Evolutionary conservation across 2,113 vertebrate species (phyloP).

Genomic region (Channa maculata): DNA sequence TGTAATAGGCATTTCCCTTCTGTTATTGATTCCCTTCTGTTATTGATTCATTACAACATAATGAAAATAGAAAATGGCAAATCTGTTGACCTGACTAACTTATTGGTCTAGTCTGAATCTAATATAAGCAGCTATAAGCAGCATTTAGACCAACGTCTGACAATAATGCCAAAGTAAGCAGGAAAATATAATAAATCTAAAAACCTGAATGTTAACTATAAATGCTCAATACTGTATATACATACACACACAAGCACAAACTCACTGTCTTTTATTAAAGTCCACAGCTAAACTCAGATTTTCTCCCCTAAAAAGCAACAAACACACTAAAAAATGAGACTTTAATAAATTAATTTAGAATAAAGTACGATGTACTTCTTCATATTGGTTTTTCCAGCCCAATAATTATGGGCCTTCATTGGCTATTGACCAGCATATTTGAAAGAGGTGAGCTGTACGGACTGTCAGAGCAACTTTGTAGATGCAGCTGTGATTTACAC

Average conservation of each 20-base stretch:
- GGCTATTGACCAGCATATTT: conserved; percentile 66
- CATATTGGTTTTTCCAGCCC: conserved; percentile 74
- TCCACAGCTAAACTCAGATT: conserved; percentile 17
- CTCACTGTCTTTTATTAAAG: conserved; percentile 18
- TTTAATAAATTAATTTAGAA: conserved; percentile 55
- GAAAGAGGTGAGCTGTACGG: conserved; percentile 69
- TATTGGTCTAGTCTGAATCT: neutral
- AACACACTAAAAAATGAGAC: conserved; percentile 32
- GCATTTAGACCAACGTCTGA: neutral
- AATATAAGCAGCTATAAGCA: too few species aligned
- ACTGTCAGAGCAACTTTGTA: conserved; percentile 75
- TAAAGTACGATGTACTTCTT: conserved; percentile 62
- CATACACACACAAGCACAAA: neutral
- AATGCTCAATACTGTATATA: neutral
- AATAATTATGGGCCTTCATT: conserved; percentile 74
- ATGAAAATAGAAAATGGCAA: too few species aligned
- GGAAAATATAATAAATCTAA: neutral
- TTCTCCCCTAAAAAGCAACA: conserved; percentile 4
- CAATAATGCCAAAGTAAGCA: neutral
- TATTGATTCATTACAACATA: too few species aligned
- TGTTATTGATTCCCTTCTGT: neutral
- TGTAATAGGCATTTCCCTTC: neutral
- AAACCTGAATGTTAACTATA: neutral
- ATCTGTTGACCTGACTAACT: neutral
- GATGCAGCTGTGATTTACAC: conserved; percentile 83